These are phyloP conservation scores for Idaea straminata DNA, from an alignment of 2,888 invertebrate species.

Conservation along the genomic window DNA sequence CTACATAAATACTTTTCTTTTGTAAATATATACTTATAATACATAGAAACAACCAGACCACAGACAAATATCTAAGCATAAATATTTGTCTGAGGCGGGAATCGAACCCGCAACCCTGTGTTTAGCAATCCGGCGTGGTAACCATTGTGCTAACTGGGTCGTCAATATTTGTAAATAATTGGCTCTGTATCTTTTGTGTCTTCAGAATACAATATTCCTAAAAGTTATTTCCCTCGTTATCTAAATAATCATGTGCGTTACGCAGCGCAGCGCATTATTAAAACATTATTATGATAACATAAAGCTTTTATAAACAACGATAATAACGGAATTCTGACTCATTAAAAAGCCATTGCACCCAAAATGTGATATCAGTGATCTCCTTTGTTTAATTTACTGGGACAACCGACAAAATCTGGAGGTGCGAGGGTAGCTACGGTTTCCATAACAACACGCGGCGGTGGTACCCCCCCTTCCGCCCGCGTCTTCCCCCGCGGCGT, in stretches of 20 bases:
- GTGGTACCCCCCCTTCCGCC: conserved; percentile 44
- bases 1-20: no score
- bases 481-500: conserved; percentile 37
- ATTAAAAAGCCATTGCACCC: conserved; percentile 33
- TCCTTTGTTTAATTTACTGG: conserved; percentile 77
- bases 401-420: conserved; percentile 75
- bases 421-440: conserved; percentile 74
- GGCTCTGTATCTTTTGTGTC: not conserved
- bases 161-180: no score
- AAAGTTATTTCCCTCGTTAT: not conserved
- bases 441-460: conserved; percentile 76
- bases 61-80: no score
- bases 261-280: not conserved
- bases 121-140: no score
- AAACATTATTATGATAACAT: not conserved
- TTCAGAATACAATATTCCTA: not conserved
- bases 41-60: no score
- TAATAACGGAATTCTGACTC: conserved; percentile 14
- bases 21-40: no score
- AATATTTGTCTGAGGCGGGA: no score
- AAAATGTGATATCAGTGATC: conserved; percentile 64
- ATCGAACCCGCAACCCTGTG: no score
- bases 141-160: no score
- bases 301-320: conserved; percentile 2
- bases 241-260: not conserved